Percentiles rank a stretch among this genome's conserved stretches.
Conservation (phyloP, 1,140 invertebrate genomes). For the Idris sp. region DNA sequence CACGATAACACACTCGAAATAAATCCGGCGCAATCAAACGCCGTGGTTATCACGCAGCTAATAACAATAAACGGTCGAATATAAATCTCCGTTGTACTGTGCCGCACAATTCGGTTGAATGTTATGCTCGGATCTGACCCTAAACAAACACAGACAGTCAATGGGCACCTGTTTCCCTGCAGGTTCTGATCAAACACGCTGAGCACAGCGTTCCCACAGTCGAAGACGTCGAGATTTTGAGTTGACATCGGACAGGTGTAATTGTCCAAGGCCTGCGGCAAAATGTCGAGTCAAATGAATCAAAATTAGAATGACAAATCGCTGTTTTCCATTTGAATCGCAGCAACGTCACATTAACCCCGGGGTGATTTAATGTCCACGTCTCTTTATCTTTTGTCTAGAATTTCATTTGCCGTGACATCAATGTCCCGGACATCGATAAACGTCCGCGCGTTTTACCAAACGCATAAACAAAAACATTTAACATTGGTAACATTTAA, state of each 20-base stretch:
- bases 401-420: slow-evolving; percentile 67
- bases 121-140: slow-evolving; percentile 61
- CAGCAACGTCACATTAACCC: slow-evolving; percentile 50
- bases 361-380: slow-evolving; percentile 58
- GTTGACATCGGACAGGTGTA: slow-evolving; percentile 45
- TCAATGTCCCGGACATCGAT: slow-evolving; percentile 73
- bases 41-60: slow-evolving; percentile 26
- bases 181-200: slow-evolving; percentile 65
- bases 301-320: slow-evolving; percentile 61
- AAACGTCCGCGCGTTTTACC: slow-evolving; percentile 70
- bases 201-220: slow-evolving; percentile 49
- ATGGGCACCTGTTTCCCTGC: slow-evolving; percentile 65
- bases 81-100: slow-evolving; percentile 49
- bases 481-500: slow-evolving; percentile 71
- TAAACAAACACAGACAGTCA: slow-evolving; percentile 63
- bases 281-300: slow-evolving; percentile 35
- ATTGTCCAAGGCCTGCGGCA: slow-evolving; percentile 16
- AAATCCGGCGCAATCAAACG: slow-evolving; percentile 38
- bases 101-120: slow-evolving; percentile 30
- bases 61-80: slow-evolving; percentile 42
- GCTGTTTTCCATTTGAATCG: slow-evolving; percentile 51
- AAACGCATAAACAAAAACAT: slow-evolving; percentile 75
- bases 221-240: slow-evolving; percentile 32
- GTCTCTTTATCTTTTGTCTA: slow-evolving; percentile 66
- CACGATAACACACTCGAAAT: slow-evolving; percentile 31